A percentile compares a stretch with the other conserved stretches of the same genome.
phyloP scores from a whole-genome alignment of 1,140 invertebrate species.

The Ceratina australensis region DNA sequence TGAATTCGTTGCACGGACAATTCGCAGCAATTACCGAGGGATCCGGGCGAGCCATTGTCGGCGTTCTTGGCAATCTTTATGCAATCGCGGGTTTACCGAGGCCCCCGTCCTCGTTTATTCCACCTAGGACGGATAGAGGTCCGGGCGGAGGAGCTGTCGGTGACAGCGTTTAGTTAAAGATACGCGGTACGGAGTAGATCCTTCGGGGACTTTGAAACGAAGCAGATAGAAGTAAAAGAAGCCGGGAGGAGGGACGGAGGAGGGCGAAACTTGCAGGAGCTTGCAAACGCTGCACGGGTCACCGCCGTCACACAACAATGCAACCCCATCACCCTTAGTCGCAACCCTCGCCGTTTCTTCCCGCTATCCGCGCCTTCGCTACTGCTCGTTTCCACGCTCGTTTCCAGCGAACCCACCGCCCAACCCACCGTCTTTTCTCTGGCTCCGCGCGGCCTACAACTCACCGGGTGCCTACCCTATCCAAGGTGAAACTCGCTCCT shows the following conservation, averaged over 20 bases:
- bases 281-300: constrained; percentile 69
- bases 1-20: constrained; percentile 31
- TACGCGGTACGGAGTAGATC: constrained; percentile 9
- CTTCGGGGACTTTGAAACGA: constrained; percentile 53
- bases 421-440: constrained; percentile 53
- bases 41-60: constrained; percentile 1
- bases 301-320: constrained; percentile 71
- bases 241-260: constrained; percentile 9
- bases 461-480: constrained; percentile 56
- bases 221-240: constrained; percentile 47
- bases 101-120: constrained; percentile 38
- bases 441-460: constrained; percentile 57
- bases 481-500: constrained; percentile 49
- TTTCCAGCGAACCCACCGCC: constrained; percentile 53
- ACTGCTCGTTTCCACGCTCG: constrained; percentile 67
- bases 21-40: constrained; percentile 22
- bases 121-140: constrained; percentile 38
- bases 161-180: constrained; percentile 72
- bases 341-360: constrained; percentile 26
- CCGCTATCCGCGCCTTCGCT: constrained; percentile 50
- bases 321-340: constrained; percentile 64
- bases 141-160: constrained; percentile 63
- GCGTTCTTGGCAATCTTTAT: constrained; percentile 22
- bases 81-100: constrained; percentile 29
- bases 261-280: constrained; percentile 54